phyloP scores from a whole-genome alignment of 2,888 invertebrate species.

The Caenorhabditis uteleia region DNA sequence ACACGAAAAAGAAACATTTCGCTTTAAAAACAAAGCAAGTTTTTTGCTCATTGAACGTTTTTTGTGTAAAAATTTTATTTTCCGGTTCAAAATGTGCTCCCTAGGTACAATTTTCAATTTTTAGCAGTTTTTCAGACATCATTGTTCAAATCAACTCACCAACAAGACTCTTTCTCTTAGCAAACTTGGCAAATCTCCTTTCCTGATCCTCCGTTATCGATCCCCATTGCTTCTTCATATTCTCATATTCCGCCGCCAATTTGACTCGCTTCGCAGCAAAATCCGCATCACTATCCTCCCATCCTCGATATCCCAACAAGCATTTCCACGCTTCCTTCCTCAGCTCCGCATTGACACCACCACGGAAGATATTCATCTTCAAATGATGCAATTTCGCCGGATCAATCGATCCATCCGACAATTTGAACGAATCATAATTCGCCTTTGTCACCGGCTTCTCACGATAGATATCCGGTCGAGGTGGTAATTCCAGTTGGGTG shows the following conservation, averaged over 20 bases:
- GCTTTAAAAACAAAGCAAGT: no score
- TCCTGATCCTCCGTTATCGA: constrained; percentile 87
- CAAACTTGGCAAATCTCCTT: constrained; percentile 83
- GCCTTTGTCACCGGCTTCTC: constrained; percentile 76
- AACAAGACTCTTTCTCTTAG: constrained; percentile 89
- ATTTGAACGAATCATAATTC: constrained; percentile 81
- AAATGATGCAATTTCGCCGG: constrained; percentile 78
- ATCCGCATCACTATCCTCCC: constrained; percentile 81
- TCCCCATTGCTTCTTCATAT: constrained; percentile 92
- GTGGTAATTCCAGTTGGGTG: constrained; percentile 75
- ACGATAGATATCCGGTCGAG: constrained; percentile 78
- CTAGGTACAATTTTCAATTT: background rate
- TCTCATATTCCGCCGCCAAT: constrained; percentile 72
- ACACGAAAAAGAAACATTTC: no score
- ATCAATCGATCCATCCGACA: constrained; percentile 82
- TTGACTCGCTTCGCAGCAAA: constrained; percentile 78
- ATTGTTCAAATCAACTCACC: constrained; percentile 72
- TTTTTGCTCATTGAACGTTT: constrained; percentile 1
- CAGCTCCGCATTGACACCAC: constrained; percentile 71
- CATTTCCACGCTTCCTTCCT: constrained; percentile 92
- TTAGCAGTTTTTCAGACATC: background rate
- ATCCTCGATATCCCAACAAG: constrained; percentile 85
- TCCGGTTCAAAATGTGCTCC: background rate
- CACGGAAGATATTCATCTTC: constrained; percentile 77
- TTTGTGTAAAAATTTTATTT: background rate